Conservation (phyloP, 2,113 vertebrate genomes). For the Sclerurus mexicanus region DNA sequence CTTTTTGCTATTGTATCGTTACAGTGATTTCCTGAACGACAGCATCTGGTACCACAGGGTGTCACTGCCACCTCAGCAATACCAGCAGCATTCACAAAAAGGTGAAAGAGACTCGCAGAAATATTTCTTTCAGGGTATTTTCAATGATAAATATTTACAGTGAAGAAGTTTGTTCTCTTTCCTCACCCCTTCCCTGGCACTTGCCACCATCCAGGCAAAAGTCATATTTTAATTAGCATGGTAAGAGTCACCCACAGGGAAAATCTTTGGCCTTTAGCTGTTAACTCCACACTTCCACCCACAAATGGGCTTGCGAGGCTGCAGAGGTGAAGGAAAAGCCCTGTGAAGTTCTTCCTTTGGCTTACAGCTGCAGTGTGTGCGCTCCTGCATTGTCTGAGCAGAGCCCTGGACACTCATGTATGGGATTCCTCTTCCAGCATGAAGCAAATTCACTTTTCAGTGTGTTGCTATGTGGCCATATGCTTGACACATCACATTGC, state of each 20-base stretch:
- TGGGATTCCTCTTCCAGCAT: not conserved
- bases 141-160: not conserved
- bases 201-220: not conserved
- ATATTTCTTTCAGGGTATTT: not conserved
- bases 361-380: accelerated
- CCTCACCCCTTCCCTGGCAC: not conserved
- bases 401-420: accelerated
- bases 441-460: not conserved
- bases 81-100: not conserved
- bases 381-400: not conserved
- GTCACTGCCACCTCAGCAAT: not conserved
- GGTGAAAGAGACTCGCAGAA: not conserved
- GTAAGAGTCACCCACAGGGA: not conserved
- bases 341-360: not conserved
- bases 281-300: not conserved
- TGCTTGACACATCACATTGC: not conserved
- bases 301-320: not conserved
- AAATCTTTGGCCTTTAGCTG: not conserved
- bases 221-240: not conserved
- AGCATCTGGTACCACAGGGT: not conserved
- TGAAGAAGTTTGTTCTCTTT: not conserved
- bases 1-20: not conserved
- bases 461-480: not conserved
- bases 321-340: not conserved
- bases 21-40: not conserved